A percentile compares a stretch with the other conserved stretches of the same genome.
Conservation (phyloP, 2,797 vertebrate species). For the Acanthornis magna region DNA sequence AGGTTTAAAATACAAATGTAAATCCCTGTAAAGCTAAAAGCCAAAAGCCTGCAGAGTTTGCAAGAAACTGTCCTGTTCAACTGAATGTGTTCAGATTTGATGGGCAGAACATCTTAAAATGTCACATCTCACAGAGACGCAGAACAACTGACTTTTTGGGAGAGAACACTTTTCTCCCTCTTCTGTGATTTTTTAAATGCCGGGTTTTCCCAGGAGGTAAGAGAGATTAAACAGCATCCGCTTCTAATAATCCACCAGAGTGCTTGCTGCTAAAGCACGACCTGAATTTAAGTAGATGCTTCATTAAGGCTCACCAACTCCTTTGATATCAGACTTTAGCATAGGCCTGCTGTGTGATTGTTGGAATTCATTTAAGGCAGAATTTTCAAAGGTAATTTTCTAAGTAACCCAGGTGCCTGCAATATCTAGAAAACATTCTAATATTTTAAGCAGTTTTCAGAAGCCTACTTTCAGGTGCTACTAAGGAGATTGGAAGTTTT, state of each 20-base stretch:
- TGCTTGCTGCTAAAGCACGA: slow-evolving; percentile 1
- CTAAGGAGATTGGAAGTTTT: background rate
- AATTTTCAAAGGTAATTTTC: slow-evolving; percentile 1
- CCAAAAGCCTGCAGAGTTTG: background rate
- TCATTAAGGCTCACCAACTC: slow-evolving; percentile 14
- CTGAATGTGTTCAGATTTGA: background rate
- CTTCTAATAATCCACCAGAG: background rate
- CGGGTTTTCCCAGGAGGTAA: slow-evolving; percentile 14
- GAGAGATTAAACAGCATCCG: background rate
- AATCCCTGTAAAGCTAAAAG: background rate
- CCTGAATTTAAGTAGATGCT: slow-evolving; percentile 32
- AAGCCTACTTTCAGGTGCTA: background rate
- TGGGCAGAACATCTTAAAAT: background rate
- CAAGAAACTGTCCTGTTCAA: background rate
- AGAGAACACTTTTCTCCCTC: background rate
- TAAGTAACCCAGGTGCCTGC: background rate
- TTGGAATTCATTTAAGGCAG: slow-evolving; percentile 1
- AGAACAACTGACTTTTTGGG: background rate
- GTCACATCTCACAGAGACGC: background rate
- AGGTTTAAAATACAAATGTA: slow-evolving; percentile 1
- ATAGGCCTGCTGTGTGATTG: background rate
- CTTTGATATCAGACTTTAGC: slow-evolving; percentile 13
- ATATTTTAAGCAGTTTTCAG: slow-evolving; percentile 6
- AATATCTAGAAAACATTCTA: background rate
- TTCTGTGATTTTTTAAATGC: slow-evolving; percentile 4